Percentiles rank a stretch among this genome's conserved stretches.
phyloP scores from a whole-genome alignment of 2,797 vertebrate genomes.

The Podargus strigoides region DNA sequence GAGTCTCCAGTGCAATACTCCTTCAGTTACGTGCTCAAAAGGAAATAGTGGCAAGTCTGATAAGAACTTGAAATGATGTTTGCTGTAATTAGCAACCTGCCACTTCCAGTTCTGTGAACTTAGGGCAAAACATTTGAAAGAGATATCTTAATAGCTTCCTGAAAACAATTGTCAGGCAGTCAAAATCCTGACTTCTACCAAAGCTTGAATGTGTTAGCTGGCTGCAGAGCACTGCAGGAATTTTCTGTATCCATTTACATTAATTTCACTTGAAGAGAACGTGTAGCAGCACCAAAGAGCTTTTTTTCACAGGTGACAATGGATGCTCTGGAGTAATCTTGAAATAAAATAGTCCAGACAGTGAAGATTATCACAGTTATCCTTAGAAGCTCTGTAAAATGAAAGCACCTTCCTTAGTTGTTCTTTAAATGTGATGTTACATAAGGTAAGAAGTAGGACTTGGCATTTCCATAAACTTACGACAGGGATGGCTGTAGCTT shows the following conservation, averaged over 20 bases:
- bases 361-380: not conserved
- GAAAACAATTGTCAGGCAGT: not conserved
- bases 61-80: not conserved
- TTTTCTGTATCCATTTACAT: not conserved
- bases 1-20: not conserved
- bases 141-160: not conserved
- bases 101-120: not conserved
- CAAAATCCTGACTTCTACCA: not conserved
- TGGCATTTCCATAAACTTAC: not conserved
- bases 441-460: not conserved
- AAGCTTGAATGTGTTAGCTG: not conserved
- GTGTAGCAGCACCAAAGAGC: not conserved
- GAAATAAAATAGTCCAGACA: not conserved
- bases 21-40: not conserved
- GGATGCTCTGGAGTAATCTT: not conserved
- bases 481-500: not conserved
- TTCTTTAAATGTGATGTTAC: not conserved
- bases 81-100: not conserved
- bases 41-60: not conserved
- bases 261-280: not conserved
- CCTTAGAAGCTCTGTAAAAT: not conserved
- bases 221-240: not conserved
- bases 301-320: not conserved
- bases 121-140: not conserved
- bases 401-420: not conserved